Evolutionary conservation across 1,140 invertebrate species (phyloP), one percentile per base, ranked within the genome.

Genomic region (Pseudoatta argentina): DNA sequence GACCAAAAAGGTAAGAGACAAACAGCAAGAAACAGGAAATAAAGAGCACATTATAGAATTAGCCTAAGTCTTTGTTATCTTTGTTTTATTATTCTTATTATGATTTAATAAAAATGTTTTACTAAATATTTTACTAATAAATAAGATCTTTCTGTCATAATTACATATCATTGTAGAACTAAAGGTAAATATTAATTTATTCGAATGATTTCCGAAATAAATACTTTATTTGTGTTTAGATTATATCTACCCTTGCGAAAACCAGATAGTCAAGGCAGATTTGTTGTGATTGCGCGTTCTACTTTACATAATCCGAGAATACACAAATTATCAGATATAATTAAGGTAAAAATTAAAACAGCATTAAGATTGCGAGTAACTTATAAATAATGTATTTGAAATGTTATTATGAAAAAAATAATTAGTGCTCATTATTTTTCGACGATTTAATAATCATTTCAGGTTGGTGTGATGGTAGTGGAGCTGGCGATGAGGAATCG

Each of bases 211-310:
- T 66, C 24, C 55, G 6, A 16, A 51, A 21, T n/a, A 57, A 24
- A 81, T 57, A 57, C 2, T 72, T 72, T 30, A 44, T 44, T 44
- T 44, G 2, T 0, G 3, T 78, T 66, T 83, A 96, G 95, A n/a
- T 94, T 96, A 5, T 96, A 97, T 88, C 89, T 97, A 0, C 97
- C 96, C 1, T 89, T 97, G 27, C 94, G 93, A 48, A 95, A 95
- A n/a, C 87, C 94, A 86, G 95, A 97, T 91, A 87, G 93, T 44
- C 91, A 95, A 88, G 95, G 95, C 69, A 91, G 95, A 78, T 94
- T 95, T 87, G 95, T 97, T 0, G 92, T 97, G 0, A 92, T 97
- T 8, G 95, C 97, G 69, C 94, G 96, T 24, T 94, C 95, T 2
- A 95, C 95, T 3, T 95, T 92, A 0, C 96, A 97, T 87, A 92